Percentiles rank a stretch among this genome's conserved stretches.
Evolutionary conservation across 2,797 vertebrate species (phyloP).

Genomic region (Ciconia nigra): DNA sequence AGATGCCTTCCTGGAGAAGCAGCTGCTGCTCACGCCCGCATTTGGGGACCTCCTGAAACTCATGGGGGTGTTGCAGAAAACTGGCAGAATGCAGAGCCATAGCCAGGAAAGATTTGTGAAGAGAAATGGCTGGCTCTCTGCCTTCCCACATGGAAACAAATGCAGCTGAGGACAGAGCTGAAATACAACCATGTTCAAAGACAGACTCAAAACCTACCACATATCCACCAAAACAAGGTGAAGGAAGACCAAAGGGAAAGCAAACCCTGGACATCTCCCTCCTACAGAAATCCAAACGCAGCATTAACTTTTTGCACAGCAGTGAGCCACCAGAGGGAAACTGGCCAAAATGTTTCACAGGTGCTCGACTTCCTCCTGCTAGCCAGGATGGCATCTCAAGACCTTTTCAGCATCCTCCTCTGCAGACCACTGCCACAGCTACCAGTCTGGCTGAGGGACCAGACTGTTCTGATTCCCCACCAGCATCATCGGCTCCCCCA

Average conservation of each 20-base stretch:
- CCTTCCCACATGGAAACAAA: neutral
- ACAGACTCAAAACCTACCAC: neutral
- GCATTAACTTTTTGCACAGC: neutral
- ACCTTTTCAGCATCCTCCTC: neutral
- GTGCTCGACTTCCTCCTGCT: neutral
- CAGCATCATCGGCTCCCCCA: neutral
- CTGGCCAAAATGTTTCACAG: neutral
- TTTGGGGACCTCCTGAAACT: neutral
- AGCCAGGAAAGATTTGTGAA: neutral
- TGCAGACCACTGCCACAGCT: neutral
- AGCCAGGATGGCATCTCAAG: neutral
- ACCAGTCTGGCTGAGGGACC: neutral
- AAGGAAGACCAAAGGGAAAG: neutral
- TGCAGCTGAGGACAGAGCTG: neutral
- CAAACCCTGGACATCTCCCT: neutral
- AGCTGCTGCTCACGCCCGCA: neutral
- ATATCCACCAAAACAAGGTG: neutral
- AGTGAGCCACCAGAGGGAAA: neutral
- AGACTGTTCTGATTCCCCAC: neutral
- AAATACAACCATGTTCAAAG: neutral
- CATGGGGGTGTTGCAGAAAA: neutral
- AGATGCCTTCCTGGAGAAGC: neutral
- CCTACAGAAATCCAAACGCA: neutral
- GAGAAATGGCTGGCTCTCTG: neutral
- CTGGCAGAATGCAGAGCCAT: neutral